Evolutionary conservation across 2,888 invertebrate genomes (phyloP).

Genomic region (Ichneumoninae sp.): DNA sequence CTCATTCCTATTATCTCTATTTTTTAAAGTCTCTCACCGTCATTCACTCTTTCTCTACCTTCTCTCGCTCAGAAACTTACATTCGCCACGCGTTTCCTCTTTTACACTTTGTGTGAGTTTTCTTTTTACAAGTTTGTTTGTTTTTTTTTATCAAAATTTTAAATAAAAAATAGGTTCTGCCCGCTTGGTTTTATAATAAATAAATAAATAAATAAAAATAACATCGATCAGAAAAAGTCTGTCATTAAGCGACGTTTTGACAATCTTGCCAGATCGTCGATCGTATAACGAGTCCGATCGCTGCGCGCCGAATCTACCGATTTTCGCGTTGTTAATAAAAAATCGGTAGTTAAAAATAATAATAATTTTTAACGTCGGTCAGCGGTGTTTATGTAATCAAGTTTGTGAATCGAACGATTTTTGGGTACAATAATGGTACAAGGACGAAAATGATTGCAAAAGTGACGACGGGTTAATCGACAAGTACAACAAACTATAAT

Average conservation of each 20-base stretch:
- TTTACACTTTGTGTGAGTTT: constrained; percentile 8
- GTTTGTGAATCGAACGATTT: neutral
- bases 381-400: neutral
- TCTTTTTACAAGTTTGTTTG: neutral
- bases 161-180: no score
- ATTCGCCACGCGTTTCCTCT: constrained; percentile 39
- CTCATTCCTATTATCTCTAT: constrained; percentile 9
- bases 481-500: constrained; percentile 5
- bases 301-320: neutral
- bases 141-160: neutral
- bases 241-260: constrained; percentile 40
- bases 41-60: constrained; percentile 33
- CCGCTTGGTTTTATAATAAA: neutral
- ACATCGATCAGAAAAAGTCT: constrained; percentile 37
- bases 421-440: neutral
- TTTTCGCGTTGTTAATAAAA: no score
- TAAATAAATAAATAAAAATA: constrained; percentile 8
- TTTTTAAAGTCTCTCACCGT: constrained; percentile 16
- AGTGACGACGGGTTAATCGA: neutral
- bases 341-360: neutral
- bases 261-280: neutral
- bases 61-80: constrained; percentile 20
- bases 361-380: neutral
- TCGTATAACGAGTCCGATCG: neutral
- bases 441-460: neutral